phyloP scores from a whole-genome alignment of 1,140 invertebrate species.

The Drosophila mojavensis region DNA sequence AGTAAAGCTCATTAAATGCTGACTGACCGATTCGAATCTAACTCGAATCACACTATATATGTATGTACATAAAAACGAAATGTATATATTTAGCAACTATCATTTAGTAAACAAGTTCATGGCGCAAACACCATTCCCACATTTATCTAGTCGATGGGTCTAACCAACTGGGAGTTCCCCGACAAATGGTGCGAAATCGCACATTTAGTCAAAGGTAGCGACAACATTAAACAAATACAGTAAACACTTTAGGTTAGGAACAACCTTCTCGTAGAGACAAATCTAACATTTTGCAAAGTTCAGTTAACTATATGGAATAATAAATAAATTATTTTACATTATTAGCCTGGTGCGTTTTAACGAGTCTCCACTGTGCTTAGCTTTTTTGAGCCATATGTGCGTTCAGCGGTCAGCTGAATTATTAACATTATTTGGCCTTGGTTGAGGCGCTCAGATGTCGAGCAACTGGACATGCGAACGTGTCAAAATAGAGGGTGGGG shows the following conservation, averaged over 20 bases:
- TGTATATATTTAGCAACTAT: neutral
- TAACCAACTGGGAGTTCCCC: slow-evolving; percentile 14
- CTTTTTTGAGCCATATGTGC: slow-evolving; percentile 51
- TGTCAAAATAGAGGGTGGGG: neutral
- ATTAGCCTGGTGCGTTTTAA: neutral
- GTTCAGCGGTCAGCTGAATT: slow-evolving; percentile 51
- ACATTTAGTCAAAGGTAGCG: slow-evolving; percentile 5
- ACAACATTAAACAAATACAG: neutral
- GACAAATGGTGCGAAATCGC: slow-evolving; percentile 42
- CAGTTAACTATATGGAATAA: too few relatives aligned
- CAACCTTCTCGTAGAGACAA: neutral
- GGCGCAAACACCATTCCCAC: slow-evolving; percentile 39
- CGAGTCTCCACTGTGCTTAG: neutral
- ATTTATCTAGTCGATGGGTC: slow-evolving; percentile 7
- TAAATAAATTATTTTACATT: too few relatives aligned
- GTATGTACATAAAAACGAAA: too few relatives aligned
- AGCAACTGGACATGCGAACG: slow-evolving; percentile 52
- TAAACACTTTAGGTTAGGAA: neutral
- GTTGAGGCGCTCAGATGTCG: slow-evolving; percentile 34
- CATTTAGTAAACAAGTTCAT: slow-evolving; percentile 35
- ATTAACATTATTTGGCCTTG: slow-evolving; percentile 62
- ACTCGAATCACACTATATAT: neutral
- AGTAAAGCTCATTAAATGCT: neutral
- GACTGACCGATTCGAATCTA: too few relatives aligned
- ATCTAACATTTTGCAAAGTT: too few relatives aligned